These are phyloP conservation scores for Myopa tessellatipennis DNA, from an alignment of 2,888 invertebrate species.

Conservation along the genomic window DNA sequence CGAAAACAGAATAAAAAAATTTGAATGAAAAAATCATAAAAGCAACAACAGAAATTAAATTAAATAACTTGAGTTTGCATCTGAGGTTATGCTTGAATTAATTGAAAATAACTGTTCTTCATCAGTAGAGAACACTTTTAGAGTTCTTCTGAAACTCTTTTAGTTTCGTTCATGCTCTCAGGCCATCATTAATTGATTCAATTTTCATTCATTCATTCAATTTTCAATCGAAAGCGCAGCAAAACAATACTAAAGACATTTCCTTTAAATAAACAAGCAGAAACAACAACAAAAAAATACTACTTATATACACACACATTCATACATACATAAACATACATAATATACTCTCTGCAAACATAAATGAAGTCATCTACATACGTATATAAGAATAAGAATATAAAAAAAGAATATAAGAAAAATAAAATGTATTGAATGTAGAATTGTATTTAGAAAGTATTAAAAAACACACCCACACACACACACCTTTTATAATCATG, in stretches of 20 bases:
- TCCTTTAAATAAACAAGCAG: neutral
- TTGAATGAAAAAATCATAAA: too few relatives aligned
- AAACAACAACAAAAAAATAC: neutral
- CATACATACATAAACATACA: constrained; percentile 23
- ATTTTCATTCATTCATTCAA: too few relatives aligned
- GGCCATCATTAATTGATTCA: too few relatives aligned
- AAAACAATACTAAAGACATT: too few relatives aligned
- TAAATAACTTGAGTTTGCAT: too few relatives aligned
- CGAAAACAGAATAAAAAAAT: neutral
- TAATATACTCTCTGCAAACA: constrained; percentile 29
- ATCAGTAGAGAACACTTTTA: too few relatives aligned
- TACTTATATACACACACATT: constrained; percentile 33
- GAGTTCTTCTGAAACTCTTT: too few relatives aligned
- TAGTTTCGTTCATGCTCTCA: too few relatives aligned
- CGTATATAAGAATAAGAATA: neutral
- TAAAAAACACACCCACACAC: neutral
- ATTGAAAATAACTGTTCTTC: too few relatives aligned
- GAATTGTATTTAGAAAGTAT: constrained; percentile 34
- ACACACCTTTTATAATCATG: neutral
- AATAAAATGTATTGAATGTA: constrained; percentile 34
- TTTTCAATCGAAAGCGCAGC: too few relatives aligned
- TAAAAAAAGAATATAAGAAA: neutral
- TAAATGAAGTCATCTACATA: neutral
- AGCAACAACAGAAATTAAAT: neutral
- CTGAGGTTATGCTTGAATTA: too few relatives aligned